phyloP scores from a whole-genome alignment of 2,113 vertebrate species.

The Aegotheles bennettii region DNA sequence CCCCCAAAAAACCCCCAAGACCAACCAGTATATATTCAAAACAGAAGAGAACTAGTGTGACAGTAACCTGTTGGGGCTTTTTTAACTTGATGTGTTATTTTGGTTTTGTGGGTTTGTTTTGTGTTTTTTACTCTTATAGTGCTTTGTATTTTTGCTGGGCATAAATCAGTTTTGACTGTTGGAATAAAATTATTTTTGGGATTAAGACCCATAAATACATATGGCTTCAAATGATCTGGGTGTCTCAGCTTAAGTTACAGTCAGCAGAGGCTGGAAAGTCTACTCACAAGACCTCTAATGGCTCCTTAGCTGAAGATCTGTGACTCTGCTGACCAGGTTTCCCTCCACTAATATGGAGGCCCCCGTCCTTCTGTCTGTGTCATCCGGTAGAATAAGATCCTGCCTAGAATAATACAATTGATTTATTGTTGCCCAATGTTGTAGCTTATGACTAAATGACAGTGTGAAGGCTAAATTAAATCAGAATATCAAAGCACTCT shows the following conservation, averaged over 20 bases:
- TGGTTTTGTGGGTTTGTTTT: background rate
- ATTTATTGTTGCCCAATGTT: background rate
- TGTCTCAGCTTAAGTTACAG: background rate
- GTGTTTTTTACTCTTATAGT: background rate
- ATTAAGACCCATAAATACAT: rapidly evolving
- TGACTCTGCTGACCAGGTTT: background rate
- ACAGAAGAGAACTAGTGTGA: background rate
- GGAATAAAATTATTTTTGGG: background rate
- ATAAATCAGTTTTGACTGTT: background rate
- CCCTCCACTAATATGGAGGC: background rate
- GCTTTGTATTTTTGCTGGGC: background rate
- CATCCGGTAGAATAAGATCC: background rate
- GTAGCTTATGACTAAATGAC: background rate
- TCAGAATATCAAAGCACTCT: background rate
- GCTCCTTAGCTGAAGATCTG: background rate
- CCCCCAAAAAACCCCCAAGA: too few species aligned
- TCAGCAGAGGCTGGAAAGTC: background rate
- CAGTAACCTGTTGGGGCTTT: background rate
- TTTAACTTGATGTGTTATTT: background rate
- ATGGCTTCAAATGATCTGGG: rapidly evolving
- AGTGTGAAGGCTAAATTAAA: background rate
- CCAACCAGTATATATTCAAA: background rate
- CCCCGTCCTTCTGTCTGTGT: rapidly evolving
- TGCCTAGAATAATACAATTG: background rate
- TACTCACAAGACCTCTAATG: background rate